Evolutionary conservation across 2,888 invertebrate species (phyloP).

Genomic region (Julus scanicus): DNA sequence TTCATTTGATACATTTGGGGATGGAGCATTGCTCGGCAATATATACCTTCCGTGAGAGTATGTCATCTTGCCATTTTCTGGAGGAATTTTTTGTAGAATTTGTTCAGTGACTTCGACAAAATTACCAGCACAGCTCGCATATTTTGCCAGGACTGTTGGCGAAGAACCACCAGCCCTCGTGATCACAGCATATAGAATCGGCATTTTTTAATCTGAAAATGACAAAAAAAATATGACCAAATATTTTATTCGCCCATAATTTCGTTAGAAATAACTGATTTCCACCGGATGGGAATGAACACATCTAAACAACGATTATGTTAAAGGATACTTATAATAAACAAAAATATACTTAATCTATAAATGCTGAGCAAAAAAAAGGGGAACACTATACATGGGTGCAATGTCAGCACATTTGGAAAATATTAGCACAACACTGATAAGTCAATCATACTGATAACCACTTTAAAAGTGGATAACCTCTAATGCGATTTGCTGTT

Average conservation of each 20-base stretch:
- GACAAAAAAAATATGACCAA: background rate
- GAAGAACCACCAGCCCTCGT: conserved; percentile 79
- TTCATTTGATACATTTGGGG: background rate
- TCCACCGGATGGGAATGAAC: background rate
- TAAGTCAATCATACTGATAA: no score
- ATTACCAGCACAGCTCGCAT: conserved; percentile 92
- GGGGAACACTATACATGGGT: no score
- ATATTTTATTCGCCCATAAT: background rate
- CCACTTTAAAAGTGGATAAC: no score
- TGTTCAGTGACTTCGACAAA: conserved; percentile 95
- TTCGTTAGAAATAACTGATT: background rate
- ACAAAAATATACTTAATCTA: no score
- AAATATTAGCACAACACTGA: background rate
- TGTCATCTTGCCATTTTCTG: conserved; percentile 90
- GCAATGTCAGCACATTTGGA: background rate
- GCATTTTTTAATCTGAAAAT: conserved; percentile 74
- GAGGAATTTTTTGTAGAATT: conserved; percentile 85
- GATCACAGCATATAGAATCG: conserved; percentile 89
- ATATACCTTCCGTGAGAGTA: conserved; percentile 81
- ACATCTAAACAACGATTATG: no score
- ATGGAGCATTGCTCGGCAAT: background rate
- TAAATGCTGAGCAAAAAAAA: no score
- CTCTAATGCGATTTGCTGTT: no score
- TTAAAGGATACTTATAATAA: no score
- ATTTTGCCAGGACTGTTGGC: conserved; percentile 80